Conservation (phyloP, 2,113 vertebrate species). For the Nibea coibor region DNA sequence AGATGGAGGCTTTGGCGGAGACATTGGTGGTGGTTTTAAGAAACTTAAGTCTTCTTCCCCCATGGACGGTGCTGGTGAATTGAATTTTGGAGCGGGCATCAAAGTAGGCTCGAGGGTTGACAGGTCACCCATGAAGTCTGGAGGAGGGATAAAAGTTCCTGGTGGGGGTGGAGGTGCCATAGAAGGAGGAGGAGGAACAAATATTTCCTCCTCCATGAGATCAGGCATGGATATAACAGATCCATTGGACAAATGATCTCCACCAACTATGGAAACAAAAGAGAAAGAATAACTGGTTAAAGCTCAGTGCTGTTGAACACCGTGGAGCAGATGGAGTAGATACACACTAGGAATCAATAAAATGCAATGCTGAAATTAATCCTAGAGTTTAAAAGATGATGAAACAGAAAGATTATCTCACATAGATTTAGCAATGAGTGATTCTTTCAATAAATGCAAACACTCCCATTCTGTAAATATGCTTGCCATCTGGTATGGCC, state of each 20-base stretch:
- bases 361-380: not conserved
- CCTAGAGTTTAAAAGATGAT: not conserved
- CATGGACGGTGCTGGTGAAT: constrained; percentile 44
- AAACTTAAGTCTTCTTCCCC: constrained; percentile 64
- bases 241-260: constrained; percentile 81
- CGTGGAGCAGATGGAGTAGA: not conserved
- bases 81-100: constrained; percentile 69
- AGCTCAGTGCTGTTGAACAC: not conserved
- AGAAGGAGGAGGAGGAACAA: constrained; percentile 88
- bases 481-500: constrained; percentile 1
- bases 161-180: constrained; percentile 85
- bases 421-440: not conserved
- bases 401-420: not conserved
- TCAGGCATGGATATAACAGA: constrained; percentile 74
- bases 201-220: constrained; percentile 79
- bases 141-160: constrained; percentile 63
- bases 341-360: not conserved
- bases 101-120: constrained; percentile 74
- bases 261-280: constrained; percentile 76
- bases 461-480: constrained; percentile 59
- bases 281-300: constrained; percentile 5
- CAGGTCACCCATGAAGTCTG: constrained; percentile 72
- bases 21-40: constrained; percentile 78
- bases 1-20: constrained; percentile 78
- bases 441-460: constrained; percentile 10